Conservation (phyloP, 2,113 vertebrate species). For the Zonotrichia leucophrys region DNA sequence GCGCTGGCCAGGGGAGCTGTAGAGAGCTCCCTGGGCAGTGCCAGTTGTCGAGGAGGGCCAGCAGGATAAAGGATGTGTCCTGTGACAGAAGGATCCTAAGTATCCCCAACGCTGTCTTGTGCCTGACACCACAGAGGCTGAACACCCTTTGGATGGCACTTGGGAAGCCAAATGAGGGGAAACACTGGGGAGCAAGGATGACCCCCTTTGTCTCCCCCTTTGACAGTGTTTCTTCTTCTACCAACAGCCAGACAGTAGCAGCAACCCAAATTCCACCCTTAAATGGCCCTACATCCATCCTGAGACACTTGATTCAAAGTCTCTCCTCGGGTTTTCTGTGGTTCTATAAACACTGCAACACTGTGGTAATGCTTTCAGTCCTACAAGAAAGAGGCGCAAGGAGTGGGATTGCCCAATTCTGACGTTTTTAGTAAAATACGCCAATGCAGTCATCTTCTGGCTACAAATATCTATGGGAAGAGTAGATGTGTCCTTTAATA, state of each 20-base stretch:
- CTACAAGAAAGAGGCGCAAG: background rate
- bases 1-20: background rate
- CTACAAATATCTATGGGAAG: background rate
- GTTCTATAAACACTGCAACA: background rate
- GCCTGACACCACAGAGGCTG: background rate
- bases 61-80: background rate
- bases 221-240: background rate
- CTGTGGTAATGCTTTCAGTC: background rate
- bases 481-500: conserved; percentile 46
- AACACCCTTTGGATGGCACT: background rate
- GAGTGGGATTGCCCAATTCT: background rate
- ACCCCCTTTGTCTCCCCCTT: background rate
- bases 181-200: background rate
- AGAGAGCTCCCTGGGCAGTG: background rate
- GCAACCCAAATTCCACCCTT: background rate
- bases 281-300: background rate
- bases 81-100: background rate
- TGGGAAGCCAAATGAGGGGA: background rate
- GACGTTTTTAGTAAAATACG: background rate
- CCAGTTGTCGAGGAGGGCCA: background rate
- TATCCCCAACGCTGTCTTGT: background rate
- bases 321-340: background rate
- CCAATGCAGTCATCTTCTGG: conserved; percentile 6
- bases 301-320: background rate
- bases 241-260: background rate